Percentiles rank a stretch among this genome's conserved stretches.
Evolutionary conservation across 2,888 invertebrate species (phyloP).

Genomic region (Cryptocephalus primarius): DNA sequence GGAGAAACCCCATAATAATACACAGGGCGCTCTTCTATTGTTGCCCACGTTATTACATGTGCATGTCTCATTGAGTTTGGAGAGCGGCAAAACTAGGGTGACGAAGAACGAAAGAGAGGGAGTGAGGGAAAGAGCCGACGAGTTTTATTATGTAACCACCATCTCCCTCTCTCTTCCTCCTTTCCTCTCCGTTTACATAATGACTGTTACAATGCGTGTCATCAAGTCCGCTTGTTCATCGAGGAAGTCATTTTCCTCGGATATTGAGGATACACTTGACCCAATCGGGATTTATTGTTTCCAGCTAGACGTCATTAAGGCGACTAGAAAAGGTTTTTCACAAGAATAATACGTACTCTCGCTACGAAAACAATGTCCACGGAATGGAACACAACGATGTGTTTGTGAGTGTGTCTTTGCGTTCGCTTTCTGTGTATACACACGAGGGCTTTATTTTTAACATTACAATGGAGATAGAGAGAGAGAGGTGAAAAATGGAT

Average conservation of each 20-base stretch:
- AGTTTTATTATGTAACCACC: not conserved
- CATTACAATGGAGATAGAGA: too few relatives aligned
- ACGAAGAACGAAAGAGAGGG: not conserved
- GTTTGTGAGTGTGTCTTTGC: too few relatives aligned
- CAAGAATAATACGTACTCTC: conserved; percentile 10
- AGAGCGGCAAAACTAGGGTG: conserved; percentile 5
- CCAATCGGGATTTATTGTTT: conserved; percentile 28
- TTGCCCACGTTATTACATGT: conserved; percentile 16
- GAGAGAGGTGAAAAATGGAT: too few relatives aligned
- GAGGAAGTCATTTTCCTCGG: conserved; percentile 36
- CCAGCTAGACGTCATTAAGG: conserved; percentile 19
- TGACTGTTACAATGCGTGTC: conserved; percentile 36
- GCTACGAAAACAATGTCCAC: conserved; percentile 10
- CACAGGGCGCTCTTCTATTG: conserved; percentile 2
- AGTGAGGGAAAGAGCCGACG: not conserved
- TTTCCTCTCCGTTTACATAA: conserved; percentile 34
- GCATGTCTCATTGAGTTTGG: conserved; percentile 21
- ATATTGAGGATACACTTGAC: conserved; percentile 30
- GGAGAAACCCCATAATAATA: conserved; percentile 16
- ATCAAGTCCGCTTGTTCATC: conserved; percentile 36
- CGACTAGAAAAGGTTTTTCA: conserved; percentile 12
- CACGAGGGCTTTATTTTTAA: too few relatives aligned
- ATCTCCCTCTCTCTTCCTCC: conserved; percentile 12
- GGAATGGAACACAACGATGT: not conserved
- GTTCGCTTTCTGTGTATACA: too few relatives aligned